A percentile compares a stretch with the other conserved stretches of the same genome.
Evolutionary conservation across 2,888 invertebrate species (phyloP).

Genomic region (Coleophora deauratella): DNA sequence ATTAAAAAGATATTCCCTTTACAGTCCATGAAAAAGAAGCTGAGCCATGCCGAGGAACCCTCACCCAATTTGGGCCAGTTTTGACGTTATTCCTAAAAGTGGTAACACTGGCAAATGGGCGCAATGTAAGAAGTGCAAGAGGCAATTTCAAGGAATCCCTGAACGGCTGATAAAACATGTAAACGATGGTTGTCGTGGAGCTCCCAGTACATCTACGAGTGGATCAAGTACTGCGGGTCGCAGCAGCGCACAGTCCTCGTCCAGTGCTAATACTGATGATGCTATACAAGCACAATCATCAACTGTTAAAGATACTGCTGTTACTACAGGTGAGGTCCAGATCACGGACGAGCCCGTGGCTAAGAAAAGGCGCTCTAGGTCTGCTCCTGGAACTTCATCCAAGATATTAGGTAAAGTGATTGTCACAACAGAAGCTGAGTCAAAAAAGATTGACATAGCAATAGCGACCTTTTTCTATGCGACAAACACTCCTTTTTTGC

Average conservation of each 20-base stretch:
- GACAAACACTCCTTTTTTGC: slow-evolving; percentile 4
- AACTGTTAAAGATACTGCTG: background rate
- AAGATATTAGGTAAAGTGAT: background rate
- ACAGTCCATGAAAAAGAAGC: no score
- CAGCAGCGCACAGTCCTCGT: background rate
- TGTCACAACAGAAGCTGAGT: background rate
- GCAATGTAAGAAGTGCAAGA: slow-evolving; percentile 2
- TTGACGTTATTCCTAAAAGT: background rate
- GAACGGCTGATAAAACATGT: background rate
- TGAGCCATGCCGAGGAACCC: background rate
- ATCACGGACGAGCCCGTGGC: no score
- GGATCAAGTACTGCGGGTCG: background rate
- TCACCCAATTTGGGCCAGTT: slow-evolving; percentile 1
- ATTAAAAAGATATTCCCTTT: no score
- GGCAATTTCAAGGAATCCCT: slow-evolving; percentile 1
- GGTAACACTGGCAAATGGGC: slow-evolving; percentile 3
- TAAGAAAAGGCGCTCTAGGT: no score
- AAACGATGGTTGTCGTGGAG: background rate
- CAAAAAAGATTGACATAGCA: background rate
- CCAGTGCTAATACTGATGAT: background rate
- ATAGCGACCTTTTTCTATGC: slow-evolving; percentile 1
- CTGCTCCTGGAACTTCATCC: background rate
- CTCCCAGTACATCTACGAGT: no score
- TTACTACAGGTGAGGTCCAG: background rate
- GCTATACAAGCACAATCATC: background rate